Conservation (phyloP, 2,113 vertebrate species). For the Tyto alba region DNA sequence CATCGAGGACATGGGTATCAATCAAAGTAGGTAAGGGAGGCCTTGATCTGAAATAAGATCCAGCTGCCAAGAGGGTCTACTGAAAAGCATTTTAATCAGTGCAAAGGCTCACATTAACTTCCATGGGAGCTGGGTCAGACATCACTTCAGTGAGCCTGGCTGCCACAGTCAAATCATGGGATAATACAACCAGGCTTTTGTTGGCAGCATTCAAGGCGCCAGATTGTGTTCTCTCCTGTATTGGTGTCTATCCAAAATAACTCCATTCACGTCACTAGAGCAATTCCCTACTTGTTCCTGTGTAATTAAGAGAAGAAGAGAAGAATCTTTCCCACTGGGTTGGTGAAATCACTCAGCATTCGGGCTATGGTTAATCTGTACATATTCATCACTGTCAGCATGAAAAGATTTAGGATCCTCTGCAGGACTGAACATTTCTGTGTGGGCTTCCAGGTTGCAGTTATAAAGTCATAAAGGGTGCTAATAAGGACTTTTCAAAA, state of each 20-base stretch:
- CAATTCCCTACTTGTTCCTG: slow-evolving; percentile 50
- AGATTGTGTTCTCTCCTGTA: slow-evolving; percentile 42
- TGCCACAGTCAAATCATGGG: not conserved
- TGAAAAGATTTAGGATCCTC: not conserved
- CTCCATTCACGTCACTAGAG: slow-evolving; percentile 27
- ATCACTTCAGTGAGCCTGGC: not conserved
- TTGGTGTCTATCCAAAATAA: slow-evolving; percentile 52
- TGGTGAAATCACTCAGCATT: slow-evolving; percentile 41
- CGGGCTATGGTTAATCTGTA: not conserved
- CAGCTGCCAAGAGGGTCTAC: not conserved
- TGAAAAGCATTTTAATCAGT: slow-evolving; percentile 16
- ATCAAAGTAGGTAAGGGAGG: not conserved
- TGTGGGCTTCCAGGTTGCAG: not conserved
- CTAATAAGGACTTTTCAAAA: not conserved
- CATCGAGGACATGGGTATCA: not conserved
- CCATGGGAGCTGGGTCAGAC: not conserved
- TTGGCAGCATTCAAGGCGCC: slow-evolving; percentile 32
- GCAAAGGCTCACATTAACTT: not conserved
- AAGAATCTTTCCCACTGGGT: slow-evolving; percentile 13
- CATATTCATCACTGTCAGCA: not conserved
- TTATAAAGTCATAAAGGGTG: not conserved
- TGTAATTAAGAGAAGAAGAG: slow-evolving; percentile 41
- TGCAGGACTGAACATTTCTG: not conserved
- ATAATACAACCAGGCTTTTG: slow-evolving; percentile 42
- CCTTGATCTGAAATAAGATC: not conserved